A percentile compares a stretch with the other conserved stretches of the same genome.
Evolutionary conservation across 2,888 invertebrate genomes (phyloP).

Genomic region (Adelphocoris suturalis): DNA sequence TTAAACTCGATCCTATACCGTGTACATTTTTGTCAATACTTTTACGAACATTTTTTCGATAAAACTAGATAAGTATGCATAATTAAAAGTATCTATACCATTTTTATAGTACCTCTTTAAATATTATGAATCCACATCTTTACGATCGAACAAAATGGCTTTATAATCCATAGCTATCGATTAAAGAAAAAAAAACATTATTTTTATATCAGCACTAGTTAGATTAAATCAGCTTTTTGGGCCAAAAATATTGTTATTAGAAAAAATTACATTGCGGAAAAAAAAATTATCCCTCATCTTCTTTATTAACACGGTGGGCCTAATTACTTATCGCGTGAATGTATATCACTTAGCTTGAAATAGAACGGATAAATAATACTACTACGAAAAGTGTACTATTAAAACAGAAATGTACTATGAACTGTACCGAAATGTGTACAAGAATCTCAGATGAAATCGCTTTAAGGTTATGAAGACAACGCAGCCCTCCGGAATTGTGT

Average conservation of each 20-base stretch:
- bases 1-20: no score
- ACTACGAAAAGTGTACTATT: neutral
- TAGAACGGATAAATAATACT: neutral
- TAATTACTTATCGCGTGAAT: neutral
- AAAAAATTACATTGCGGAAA: no score
- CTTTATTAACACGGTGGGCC: neutral
- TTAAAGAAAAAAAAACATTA: neutral
- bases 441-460: neutral
- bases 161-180: constrained; percentile 1
- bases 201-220: constrained; percentile 39
- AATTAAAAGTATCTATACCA: neutral
- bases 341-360: neutral
- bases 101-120: neutral
- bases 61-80: constrained; percentile 6
- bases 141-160: neutral
- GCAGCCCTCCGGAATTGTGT: constrained; percentile 65
- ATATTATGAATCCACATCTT: constrained; percentile 11
- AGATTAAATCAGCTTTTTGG: constrained; percentile 20
- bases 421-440: no score
- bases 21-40: neutral
- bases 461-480: constrained; percentile 44
- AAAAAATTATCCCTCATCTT: neutral
- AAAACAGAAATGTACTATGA: no score
- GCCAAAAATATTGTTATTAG: neutral
- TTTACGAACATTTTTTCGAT: neutral